phyloP scores from a whole-genome alignment of 2,797 vertebrate genomes.

The Morus bassanus region DNA sequence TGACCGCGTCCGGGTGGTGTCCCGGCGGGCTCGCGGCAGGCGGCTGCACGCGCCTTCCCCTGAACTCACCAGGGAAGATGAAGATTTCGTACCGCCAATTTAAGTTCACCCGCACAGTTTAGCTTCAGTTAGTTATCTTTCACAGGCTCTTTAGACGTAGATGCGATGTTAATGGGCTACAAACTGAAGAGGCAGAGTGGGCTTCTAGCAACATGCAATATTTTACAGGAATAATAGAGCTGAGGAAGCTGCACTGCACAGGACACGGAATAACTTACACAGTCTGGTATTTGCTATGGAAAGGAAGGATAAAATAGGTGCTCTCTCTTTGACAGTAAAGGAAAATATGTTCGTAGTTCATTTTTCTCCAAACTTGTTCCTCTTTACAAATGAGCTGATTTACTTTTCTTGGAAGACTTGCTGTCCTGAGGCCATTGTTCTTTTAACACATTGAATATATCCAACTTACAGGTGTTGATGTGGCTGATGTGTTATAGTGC shows the following conservation, averaged over 20 bases:
- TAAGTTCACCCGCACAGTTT: rapidly evolving
- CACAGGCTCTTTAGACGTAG: rapidly evolving
- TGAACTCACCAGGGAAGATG: rapidly evolving
- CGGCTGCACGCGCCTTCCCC: background rate
- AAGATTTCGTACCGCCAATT: rapidly evolving
- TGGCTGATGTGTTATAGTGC: background rate
- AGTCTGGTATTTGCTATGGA: too few relatives aligned
- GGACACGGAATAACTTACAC: rapidly evolving
- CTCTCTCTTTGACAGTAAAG: background rate
- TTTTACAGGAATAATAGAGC: background rate
- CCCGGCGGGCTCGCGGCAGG: background rate
- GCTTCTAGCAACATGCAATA: rapidly evolving
- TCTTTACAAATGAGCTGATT: background rate
- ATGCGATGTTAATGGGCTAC: rapidly evolving
- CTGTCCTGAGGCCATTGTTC: background rate
- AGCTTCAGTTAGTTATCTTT: rapidly evolving
- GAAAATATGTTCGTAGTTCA: background rate
- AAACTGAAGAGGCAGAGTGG: background rate
- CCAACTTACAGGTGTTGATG: background rate
- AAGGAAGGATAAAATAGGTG: background rate
- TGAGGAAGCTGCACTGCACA: rapidly evolving
- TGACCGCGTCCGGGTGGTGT: background rate
- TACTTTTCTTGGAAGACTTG: background rate
- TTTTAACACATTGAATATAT: background rate
- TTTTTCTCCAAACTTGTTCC: background rate